These are phyloP conservation scores for Pelobates cultripes DNA, from an alignment of 2,797 vertebrate species.

Conservation along the genomic window DNA sequence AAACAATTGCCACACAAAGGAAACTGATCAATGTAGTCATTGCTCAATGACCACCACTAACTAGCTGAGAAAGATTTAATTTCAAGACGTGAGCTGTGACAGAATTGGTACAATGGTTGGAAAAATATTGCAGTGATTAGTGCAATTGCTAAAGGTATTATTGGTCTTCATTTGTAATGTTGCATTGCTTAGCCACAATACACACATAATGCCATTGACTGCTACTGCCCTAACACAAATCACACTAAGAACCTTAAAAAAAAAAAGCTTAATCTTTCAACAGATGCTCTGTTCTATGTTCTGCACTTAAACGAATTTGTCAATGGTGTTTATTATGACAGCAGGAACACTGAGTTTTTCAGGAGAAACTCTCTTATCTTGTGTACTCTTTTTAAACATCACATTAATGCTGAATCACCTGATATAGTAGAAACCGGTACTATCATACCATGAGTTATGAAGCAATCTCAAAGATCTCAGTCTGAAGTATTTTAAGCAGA, in stretches of 20 bases:
- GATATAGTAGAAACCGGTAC: background rate
- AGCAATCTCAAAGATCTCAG: too few relatives aligned
- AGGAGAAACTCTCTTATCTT: background rate
- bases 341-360: conserved; percentile 8
- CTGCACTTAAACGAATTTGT: background rate
- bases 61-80: background rate
- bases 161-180: background rate
- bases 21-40: background rate
- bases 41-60: background rate
- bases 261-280: conserved; percentile 3
- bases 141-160: background rate
- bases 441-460: too few relatives aligned
- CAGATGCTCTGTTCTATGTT: background rate
- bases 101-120: background rate
- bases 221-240: background rate
- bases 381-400: background rate
- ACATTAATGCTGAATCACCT: background rate
- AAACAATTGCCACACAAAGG: background rate
- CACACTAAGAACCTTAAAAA: background rate
- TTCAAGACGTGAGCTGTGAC: background rate
- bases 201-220: background rate
- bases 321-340: background rate
- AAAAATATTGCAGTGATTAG: background rate
- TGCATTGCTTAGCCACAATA: background rate
- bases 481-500: too few relatives aligned